Evolutionary conservation across 2,797 vertebrate species (phyloP), one percentile per base, ranked within the genome.

Genomic region (Chaunax sp.): DNA sequence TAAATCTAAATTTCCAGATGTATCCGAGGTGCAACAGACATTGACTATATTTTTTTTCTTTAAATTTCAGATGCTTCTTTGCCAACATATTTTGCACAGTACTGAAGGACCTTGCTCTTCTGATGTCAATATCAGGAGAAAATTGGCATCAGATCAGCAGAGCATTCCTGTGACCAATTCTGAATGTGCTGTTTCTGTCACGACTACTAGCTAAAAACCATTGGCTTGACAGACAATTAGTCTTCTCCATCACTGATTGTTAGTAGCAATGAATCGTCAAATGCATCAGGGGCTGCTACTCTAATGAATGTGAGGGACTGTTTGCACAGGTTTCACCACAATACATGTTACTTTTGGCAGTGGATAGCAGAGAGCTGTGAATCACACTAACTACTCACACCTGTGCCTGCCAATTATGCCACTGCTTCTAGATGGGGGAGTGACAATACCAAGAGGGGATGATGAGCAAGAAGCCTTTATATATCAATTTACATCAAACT

Each of bases 181-280:
- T 40, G 14, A 52, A 41, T 2, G 25, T 19, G 28, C 30, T 53
- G 10, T 50, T 65, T 75, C 45, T 30, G 50, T 74, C 46, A 23
- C 15, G 33, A 18, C 30, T 54, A 23, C 35, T 19, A 50, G 22
- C 15, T 70, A 18, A 72, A 77, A 22, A 41, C 64, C 41, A 50
- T 69, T 75, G 74, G 11, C 53, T 50, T 72, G 49, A 59, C 22
- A 58, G 64, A 62, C 52, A 80, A 75, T 80, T 75, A 69, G 77
- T 71, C 50, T 54, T 33, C 38, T 50, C 56, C 64, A 63, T 72
- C 72, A 78, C 19, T 63, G 28, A 51, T 44, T 43, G 11, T 28
- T 74, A 56, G 44, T 41, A 53, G 80, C 45, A 73, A 78, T 66
- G 58, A 70, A 70, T 80, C 52, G 73, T 69, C 33, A 35, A n/a